Evolutionary conservation across 1,140 invertebrate genomes (phyloP).

Genomic region (Papilio helenus): DNA sequence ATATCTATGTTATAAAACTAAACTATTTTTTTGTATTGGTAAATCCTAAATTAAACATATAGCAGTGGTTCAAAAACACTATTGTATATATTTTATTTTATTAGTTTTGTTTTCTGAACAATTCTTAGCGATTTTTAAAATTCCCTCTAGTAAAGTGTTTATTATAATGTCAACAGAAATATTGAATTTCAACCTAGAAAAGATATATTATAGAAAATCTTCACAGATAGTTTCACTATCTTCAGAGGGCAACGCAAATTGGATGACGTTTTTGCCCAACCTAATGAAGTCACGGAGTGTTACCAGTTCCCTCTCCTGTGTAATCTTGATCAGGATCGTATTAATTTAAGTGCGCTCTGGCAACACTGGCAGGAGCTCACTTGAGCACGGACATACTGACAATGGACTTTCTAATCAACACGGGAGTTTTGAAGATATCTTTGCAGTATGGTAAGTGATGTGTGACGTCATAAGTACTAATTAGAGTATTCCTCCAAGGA

Average conservation of each 20-base stretch:
- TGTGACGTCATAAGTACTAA: background rate
- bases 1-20: background rate
- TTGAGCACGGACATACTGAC: conserved; percentile 27
- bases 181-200: background rate
- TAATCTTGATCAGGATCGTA: conserved; percentile 32
- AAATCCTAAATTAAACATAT: background rate
- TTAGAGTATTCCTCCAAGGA: background rate
- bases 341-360: conserved; percentile 33
- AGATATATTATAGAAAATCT: background rate
- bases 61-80: background rate
- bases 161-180: too few relatives aligned
- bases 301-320: conserved; percentile 4
- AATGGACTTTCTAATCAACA: conserved; percentile 34
- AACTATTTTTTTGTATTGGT: background rate
- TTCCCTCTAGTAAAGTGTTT: too few relatives aligned
- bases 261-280: background rate
- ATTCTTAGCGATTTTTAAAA: too few relatives aligned
- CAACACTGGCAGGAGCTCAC: conserved; percentile 27
- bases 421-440: conserved; percentile 12
- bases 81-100: background rate
- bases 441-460: background rate
- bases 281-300: conserved; percentile 34
- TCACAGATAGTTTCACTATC: background rate
- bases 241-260: background rate
- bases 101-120: too few relatives aligned